Evolutionary conservation across 2,888 invertebrate species (phyloP).

Genomic region (Mechanitis mazaeus): DNA sequence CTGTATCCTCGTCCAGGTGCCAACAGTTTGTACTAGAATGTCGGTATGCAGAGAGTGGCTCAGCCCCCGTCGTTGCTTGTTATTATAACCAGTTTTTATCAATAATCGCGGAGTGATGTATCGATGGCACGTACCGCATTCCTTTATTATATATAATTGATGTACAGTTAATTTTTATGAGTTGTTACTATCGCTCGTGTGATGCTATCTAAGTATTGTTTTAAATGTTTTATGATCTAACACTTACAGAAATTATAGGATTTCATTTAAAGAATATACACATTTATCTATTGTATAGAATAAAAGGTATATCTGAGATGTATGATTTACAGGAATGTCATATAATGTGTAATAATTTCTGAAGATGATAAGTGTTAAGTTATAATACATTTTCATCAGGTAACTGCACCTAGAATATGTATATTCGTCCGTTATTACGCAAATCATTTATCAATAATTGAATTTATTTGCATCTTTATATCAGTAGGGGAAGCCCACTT

Average conservation of each 20-base stretch:
- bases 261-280: too few species aligned
- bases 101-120: conserved; percentile 16
- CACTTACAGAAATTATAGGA: too few species aligned
- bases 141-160: conserved; percentile 10
- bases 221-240: neutral
- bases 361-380: too few species aligned
- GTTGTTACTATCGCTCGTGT: neutral
- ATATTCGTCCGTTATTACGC: conserved; percentile 8
- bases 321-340: neutral
- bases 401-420: neutral
- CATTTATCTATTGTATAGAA: neutral
- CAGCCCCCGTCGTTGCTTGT: conserved; percentile 2
- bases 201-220: neutral
- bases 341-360: too few species aligned
- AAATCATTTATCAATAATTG: conserved; percentile 19
- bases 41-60: conserved; percentile 12
- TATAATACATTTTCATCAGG: neutral
- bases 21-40: conserved; percentile 9
- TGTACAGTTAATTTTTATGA: conserved; percentile 7
- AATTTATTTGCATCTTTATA: conserved; percentile 12
- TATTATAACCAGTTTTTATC: conserved; percentile 16
- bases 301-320: neutral
- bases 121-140: conserved; percentile 17
- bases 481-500: conserved; percentile 21
- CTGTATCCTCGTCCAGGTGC: neutral